These are phyloP conservation scores for Aphidius ervi DNA, from an alignment of 1,140 invertebrate species.

Conservation along the genomic window DNA sequence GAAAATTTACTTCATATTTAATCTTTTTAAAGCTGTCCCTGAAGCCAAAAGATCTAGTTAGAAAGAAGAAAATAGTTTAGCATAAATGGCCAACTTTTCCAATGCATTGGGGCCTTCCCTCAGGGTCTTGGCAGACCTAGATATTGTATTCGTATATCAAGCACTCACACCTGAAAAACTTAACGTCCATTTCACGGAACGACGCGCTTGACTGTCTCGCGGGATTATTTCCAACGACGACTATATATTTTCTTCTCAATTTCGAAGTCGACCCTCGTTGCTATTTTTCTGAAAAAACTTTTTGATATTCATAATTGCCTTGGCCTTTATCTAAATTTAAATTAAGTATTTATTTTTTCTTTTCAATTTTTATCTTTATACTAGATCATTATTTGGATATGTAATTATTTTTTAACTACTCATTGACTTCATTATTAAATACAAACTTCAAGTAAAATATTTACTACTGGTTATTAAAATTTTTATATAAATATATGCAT, in stretches of 20 bases:
- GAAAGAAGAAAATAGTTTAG: constrained; percentile 38
- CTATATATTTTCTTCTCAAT: constrained; percentile 13
- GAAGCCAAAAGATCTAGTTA: constrained; percentile 11
- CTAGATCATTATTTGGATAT: neutral
- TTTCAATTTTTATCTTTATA: constrained; percentile 5
- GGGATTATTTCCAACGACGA: constrained; percentile 36
- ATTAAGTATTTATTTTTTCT: neutral
- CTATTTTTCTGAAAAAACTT: too few relatives aligned
- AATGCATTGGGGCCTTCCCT: constrained; percentile 27
- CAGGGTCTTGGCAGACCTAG: constrained; percentile 26
- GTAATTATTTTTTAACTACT: too few relatives aligned
- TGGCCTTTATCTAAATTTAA: too few relatives aligned
- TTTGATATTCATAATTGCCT: too few relatives aligned
- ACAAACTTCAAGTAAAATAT: too few relatives aligned
- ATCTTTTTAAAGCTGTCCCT: constrained; percentile 5
- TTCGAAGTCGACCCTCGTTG: too few relatives aligned
- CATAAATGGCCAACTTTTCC: constrained; percentile 43
- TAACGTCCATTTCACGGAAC: constrained; percentile 37
- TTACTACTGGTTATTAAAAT: too few relatives aligned
- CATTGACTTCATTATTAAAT: too few relatives aligned
- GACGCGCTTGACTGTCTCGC: constrained; percentile 39
- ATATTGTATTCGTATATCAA: constrained; percentile 12
- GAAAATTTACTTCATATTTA: neutral
- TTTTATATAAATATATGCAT: too few relatives aligned
- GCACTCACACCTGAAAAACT: constrained; percentile 33